phyloP scores from a whole-genome alignment of 2,888 invertebrate genomes.

The Caenorhabditis sp. region DNA sequence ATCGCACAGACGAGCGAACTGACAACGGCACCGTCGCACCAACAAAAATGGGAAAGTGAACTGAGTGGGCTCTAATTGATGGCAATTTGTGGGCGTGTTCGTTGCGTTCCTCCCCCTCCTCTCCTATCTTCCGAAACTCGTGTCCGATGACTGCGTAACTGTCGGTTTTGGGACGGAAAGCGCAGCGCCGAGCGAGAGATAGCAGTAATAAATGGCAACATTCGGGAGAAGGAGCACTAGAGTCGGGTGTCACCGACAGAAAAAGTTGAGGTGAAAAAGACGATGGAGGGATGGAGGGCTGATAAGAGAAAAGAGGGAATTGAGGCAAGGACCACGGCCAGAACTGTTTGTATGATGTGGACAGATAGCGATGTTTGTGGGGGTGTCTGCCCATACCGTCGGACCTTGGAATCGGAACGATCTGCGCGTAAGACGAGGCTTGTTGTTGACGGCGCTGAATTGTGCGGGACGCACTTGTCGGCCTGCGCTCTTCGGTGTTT shows the following conservation, averaged over 20 bases:
- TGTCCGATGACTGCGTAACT: slow-evolving; percentile 7
- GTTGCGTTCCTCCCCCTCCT: slow-evolving; percentile 11
- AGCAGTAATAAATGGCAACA: slow-evolving; percentile 33
- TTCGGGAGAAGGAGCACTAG: slow-evolving; percentile 22
- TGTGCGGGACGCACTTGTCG: slow-evolving; percentile 23
- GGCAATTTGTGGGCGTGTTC: slow-evolving; percentile 43
- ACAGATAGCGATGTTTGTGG: slow-evolving; percentile 35
- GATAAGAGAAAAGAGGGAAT: slow-evolving; percentile 35
- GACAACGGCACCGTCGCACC: slow-evolving; percentile 25
- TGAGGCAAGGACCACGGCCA: slow-evolving; percentile 18
- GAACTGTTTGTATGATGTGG: slow-evolving; percentile 30
- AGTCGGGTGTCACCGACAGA: slow-evolving; percentile 23
- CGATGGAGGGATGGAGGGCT: not conserved
- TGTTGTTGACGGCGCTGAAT: slow-evolving; percentile 40
- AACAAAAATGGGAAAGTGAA: not conserved
- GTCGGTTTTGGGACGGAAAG: slow-evolving; percentile 19
- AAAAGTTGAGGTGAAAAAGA: slow-evolving; percentile 15
- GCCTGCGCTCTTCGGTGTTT: slow-evolving; percentile 19
- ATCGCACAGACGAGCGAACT: not conserved
- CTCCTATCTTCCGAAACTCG: not conserved
- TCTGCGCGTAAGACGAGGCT: slow-evolving; percentile 26
- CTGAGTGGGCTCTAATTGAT: slow-evolving; percentile 6
- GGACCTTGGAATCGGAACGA: slow-evolving; percentile 45
- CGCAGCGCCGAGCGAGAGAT: slow-evolving; percentile 14
- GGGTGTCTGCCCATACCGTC: slow-evolving; percentile 26